Percentiles rank a stretch among this genome's conserved stretches.
Evolutionary conservation across 1,140 invertebrate genomes (phyloP).

Genomic region (Bombus confusus): DNA sequence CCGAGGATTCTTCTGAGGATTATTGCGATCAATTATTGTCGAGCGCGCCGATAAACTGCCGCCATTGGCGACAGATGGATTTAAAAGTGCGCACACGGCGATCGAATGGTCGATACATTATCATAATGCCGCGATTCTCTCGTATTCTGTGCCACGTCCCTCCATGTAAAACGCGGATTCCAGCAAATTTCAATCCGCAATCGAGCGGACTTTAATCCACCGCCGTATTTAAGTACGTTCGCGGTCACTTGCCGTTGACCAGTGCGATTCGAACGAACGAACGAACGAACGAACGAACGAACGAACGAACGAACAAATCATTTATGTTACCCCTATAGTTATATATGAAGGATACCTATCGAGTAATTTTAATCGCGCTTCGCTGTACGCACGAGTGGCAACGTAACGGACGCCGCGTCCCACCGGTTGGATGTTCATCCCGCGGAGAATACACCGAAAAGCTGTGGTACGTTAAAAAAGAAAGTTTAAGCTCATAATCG

Average conservation of each 20-base stretch:
- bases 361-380: neutral
- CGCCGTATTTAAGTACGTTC: conserved; percentile 24
- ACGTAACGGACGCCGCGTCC: neutral
- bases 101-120: conserved; percentile 68
- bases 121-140: conserved; percentile 69
- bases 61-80: conserved; percentile 57
- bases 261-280: neutral
- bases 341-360: neutral
- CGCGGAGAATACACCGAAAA: neutral
- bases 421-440: neutral
- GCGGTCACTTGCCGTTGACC: conserved; percentile 36
- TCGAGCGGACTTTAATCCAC: conserved; percentile 52
- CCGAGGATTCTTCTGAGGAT: neutral
- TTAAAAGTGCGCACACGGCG: conserved; percentile 43
- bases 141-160: conserved; percentile 47
- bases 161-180: conserved; percentile 54
- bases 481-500: conserved; percentile 13
- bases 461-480: neutral
- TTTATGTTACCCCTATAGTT: neutral
- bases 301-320: neutral
- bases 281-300: neutral
- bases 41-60: conserved; percentile 33
- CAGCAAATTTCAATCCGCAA: too few species aligned
- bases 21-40: conserved; percentile 41
- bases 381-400: neutral